Conservation (phyloP, 2,888 invertebrate species). For the Leptura quadrifasciata region DNA sequence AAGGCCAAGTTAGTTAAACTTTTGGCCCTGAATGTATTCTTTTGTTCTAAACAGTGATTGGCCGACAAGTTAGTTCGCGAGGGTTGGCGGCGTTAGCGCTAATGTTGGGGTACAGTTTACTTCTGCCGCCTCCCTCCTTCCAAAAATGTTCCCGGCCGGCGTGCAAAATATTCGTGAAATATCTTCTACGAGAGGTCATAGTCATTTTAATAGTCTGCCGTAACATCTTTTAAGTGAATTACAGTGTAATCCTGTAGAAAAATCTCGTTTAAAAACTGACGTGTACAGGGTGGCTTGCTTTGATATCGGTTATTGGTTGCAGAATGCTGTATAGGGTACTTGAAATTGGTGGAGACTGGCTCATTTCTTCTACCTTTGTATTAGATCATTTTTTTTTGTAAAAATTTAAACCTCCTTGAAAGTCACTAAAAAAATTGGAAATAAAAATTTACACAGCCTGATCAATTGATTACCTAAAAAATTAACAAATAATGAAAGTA, state of each 20-base stretch:
- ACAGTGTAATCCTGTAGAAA: neutral
- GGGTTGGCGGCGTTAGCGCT: conserved; percentile 58
- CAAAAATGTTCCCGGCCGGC: conserved; percentile 12
- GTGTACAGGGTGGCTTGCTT: no score
- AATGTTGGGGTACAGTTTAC: conserved; percentile 50
- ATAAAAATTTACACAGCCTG: no score
- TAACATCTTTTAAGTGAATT: neutral
- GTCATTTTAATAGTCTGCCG: neutral
- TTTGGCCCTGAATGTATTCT: conserved; percentile 72
- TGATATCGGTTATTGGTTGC: no score
- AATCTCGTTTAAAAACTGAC: neutral
- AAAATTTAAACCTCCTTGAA: no score
- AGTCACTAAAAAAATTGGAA: no score
- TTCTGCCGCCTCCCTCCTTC: conserved; percentile 42
- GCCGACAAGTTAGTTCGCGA: conserved; percentile 72
- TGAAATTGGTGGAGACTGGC: no score
- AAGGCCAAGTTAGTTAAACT: conserved; percentile 58
- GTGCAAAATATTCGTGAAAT: neutral
- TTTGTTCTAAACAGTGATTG: conserved; percentile 74
- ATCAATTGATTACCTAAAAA: no score
- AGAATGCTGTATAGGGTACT: no score
- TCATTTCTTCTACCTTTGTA: no score
- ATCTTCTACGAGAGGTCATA: neutral
- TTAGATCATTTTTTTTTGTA: no score
- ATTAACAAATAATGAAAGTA: no score